Evolutionary conservation across 2,113 vertebrate species (phyloP).

Genomic region (Dryoscopus gambensis): DNA sequence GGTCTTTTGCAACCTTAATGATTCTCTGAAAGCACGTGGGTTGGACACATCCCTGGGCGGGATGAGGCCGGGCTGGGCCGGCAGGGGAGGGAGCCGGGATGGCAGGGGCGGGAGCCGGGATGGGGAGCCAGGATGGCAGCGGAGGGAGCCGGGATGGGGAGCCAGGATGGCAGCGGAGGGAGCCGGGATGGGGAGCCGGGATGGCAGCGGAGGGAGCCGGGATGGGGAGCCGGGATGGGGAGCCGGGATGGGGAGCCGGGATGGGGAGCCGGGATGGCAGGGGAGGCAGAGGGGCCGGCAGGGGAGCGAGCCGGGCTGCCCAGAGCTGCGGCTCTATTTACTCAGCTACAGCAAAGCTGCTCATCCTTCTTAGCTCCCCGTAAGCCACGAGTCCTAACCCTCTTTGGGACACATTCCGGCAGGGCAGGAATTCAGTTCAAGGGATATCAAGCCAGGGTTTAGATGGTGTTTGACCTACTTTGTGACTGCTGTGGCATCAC

Average conservation of each 20-base stretch:
- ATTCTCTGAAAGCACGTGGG: not conserved
- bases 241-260: no score
- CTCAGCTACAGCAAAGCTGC: not conserved
- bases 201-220: not conserved
- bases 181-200: not conserved
- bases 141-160: no score
- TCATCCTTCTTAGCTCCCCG: not conserved
- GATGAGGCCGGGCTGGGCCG: not conserved
- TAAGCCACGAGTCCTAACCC: not conserved
- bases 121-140: no score
- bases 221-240: not conserved
- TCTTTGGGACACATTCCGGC: not conserved
- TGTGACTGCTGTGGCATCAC: not conserved
- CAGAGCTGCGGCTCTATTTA: not conserved
- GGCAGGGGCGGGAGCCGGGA: not conserved
- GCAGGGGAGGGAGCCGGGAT: not conserved
- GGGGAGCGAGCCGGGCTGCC: not conserved
- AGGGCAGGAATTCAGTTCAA: not conserved
- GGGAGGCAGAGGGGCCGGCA: not conserved
- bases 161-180: not conserved
- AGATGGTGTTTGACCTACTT: not conserved
- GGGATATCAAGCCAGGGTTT: not conserved
- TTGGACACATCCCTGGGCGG: not conserved
- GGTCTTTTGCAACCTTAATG: not conserved
- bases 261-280: not conserved